Conservation (phyloP, 2,888 invertebrate species). For the Prosapia bicincta region DNA sequence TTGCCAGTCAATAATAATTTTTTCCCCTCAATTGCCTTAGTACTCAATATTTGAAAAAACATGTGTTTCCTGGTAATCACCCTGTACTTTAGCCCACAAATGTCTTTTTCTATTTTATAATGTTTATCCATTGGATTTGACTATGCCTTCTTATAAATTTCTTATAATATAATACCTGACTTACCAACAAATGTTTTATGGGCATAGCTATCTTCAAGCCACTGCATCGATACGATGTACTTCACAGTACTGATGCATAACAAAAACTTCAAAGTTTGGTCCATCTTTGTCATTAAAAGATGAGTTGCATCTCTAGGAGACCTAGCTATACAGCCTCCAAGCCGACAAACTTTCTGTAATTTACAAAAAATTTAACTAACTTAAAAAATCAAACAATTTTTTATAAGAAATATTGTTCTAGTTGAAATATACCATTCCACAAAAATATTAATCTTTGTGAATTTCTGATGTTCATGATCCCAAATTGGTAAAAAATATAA, state of each 20-base stretch:
- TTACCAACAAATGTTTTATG: conserved; percentile 71
- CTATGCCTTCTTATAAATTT: too few relatives aligned
- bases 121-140: too few relatives aligned
- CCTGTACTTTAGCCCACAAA: too few relatives aligned
- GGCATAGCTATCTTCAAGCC: conserved; percentile 81
- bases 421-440: neutral
- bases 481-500: too few relatives aligned
- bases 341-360: conserved; percentile 58
- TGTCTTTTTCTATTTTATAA: too few relatives aligned
- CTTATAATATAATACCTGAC: too few relatives aligned
- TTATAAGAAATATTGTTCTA: neutral
- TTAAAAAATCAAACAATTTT: neutral
- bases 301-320: conserved; percentile 81
- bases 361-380: neutral
- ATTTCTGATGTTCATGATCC: too few relatives aligned
- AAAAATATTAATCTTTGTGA: neutral
- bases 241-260: conserved; percentile 79
- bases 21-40: too few relatives aligned
- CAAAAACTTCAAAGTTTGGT: conserved; percentile 81
- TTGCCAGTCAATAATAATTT: too few relatives aligned
- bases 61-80: too few relatives aligned
- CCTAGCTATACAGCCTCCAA: conserved; percentile 79
- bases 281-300: conserved; percentile 72
- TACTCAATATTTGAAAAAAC: too few relatives aligned
- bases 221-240: conserved; percentile 75